A percentile compares a stretch with the other conserved stretches of the same genome.
phyloP scores from a whole-genome alignment of 2,888 invertebrate species.

The Trachelus iudaicus region DNA sequence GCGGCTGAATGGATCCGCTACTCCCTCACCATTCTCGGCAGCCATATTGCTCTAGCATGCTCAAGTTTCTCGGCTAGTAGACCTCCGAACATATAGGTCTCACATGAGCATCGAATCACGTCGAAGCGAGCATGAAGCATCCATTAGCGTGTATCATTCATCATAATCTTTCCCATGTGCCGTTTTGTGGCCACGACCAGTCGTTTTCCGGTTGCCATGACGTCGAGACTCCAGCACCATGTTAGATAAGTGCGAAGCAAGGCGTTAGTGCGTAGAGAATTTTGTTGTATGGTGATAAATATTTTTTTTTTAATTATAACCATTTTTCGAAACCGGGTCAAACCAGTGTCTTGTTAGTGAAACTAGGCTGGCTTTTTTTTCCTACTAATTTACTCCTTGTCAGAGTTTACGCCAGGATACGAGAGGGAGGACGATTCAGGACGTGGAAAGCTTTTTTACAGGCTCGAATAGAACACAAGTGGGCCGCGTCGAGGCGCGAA shows the following conservation, averaged over 20 bases:
- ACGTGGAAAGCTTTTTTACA: neutral
- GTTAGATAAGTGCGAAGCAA: neutral
- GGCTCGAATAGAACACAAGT: neutral
- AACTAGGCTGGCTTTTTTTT: neutral
- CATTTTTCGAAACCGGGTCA: neutral
- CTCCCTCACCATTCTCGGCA: neutral
- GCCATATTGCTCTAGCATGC: neutral
- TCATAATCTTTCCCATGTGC: constrained; percentile 21
- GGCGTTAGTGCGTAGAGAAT: neutral
- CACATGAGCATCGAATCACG: constrained; percentile 11
- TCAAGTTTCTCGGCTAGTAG: constrained; percentile 2
- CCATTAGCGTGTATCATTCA: constrained; percentile 20
- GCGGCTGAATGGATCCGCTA: neutral
- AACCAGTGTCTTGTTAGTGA: neutral
- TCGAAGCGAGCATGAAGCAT: constrained; percentile 9
- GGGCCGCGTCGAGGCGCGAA: no score
- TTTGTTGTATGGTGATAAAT: neutral
- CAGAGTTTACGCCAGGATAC: constrained; percentile 11
- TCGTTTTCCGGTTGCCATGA: neutral
- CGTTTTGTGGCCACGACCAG: constrained; percentile 8
- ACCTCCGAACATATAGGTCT: neutral
- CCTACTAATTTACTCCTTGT: neutral
- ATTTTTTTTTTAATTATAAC: neutral
- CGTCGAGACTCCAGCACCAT: neutral
- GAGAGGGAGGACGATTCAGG: neutral